Evolutionary conservation across 2,113 vertebrate species (phyloP), one percentile per base, ranked within the genome.

Genomic region (Phoxinus phoxinus): DNA sequence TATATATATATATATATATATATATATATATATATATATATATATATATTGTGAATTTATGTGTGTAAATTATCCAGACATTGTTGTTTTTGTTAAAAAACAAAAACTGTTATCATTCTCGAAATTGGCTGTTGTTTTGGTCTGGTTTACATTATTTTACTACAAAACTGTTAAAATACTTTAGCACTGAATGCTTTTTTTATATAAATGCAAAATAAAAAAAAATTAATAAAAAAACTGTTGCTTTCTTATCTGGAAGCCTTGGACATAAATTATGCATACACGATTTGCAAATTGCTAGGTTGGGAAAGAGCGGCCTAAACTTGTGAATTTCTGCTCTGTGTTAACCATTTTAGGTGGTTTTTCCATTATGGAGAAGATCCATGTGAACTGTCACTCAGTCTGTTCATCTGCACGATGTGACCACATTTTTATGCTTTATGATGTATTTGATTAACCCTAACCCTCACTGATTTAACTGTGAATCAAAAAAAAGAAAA

Each of bases 211-310:
- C n/a, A 30, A 63, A 46, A 46, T 13, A 13, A 12, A 13, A 13
- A 46, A 13, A 48, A 1, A 41, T 41, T n/a, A n/a, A n/a, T n/a
- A n/a, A n/a, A 37, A 46, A 13, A 82, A 35, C 8, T 67, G 17
- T 35, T 69, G 6, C 63, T 82, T 82, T 67, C 2, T 69, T 69
- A 53, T 32, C 46, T 51, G 25, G 44, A 53, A 35, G 44, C 19
- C 61, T 48, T 69, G 46, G 63, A 82, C 44, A 69, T 82, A 53
- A 82, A 82, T 69, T 53, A 82, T 82, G 80, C 27, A 53, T 65
- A 81, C 37, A 67, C 15, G 61, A 44, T 32, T 81, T 81, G 61
- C 79, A 78, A n/a, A 78, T 79, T 59, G 21, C 73, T 81, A 23
- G n/a, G 58, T 19, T 63, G 44, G 6, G 25, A 48, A 69, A 32